Evolutionary conservation across 2,113 vertebrate species (phyloP).

Genomic region (Emydura subglobosa): DNA sequence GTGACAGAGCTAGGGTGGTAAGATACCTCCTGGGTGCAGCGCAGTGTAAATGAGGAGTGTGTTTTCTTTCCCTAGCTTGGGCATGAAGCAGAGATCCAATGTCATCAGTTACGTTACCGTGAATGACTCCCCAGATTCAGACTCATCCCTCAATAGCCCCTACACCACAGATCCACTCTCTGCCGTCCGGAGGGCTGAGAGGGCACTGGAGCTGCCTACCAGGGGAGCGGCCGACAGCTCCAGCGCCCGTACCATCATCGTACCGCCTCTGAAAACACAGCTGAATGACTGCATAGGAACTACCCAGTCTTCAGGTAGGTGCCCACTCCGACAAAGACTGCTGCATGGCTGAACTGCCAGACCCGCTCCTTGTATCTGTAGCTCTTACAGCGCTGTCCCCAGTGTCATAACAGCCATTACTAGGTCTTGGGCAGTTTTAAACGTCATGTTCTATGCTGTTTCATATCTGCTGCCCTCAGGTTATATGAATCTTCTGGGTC

Average conservation of each 20-base stretch:
- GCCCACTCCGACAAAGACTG: too few relatives aligned
- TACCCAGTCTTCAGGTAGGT: conserved; percentile 82
- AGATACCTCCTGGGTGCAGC: neutral
- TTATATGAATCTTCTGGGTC: neutral
- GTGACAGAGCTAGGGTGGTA: neutral
- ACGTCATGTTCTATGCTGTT: neutral
- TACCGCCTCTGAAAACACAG: conserved; percentile 90
- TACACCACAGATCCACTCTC: conserved; percentile 84
- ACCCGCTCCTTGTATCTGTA: neutral
- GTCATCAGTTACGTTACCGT: conserved; percentile 99
- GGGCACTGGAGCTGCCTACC: conserved; percentile 74
- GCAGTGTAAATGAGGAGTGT: neutral
- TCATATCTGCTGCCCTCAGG: neutral
- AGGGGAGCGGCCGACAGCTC: conserved; percentile 78
- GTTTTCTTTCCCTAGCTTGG: conserved; percentile 77
- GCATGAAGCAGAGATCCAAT: conserved; percentile 90
- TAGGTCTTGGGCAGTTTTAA: neutral
- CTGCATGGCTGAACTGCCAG: neutral
- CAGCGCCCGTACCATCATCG: conserved; percentile 89
- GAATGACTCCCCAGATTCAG: conserved; percentile 96
- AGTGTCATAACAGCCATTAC: too few relatives aligned
- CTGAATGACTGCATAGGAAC: conserved; percentile 83
- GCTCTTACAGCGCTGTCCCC: neutral
- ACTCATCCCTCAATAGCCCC: conserved; percentile 94
- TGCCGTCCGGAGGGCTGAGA: conserved; percentile 74